Evolutionary conservation across 2,113 vertebrate species (phyloP).

Genomic region (Dasyprocta punctata): DNA sequence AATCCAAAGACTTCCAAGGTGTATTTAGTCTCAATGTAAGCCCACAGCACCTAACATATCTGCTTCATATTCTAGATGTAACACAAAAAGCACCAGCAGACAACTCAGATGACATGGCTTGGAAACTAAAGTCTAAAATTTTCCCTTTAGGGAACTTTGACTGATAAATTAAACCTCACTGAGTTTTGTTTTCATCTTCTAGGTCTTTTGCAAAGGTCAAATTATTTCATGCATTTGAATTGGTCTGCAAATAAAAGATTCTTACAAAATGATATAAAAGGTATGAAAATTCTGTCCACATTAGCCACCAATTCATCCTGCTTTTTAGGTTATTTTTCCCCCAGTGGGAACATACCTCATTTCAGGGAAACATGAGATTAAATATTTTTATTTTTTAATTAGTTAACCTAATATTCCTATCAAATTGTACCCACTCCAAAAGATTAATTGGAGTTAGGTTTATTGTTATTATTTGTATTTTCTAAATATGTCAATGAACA

Average conservation of each 20-base stretch:
- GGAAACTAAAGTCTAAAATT: background rate
- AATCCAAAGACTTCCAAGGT: background rate
- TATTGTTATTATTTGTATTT: background rate
- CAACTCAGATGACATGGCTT: background rate
- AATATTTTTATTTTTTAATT: slow-evolving; percentile 20
- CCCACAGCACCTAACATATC: background rate
- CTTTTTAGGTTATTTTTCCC: background rate
- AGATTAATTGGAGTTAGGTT: background rate
- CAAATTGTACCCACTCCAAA: background rate
- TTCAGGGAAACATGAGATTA: background rate
- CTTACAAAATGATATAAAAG: slow-evolving; percentile 16
- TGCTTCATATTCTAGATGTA: background rate
- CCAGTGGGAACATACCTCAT: background rate
- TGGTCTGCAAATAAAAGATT: slow-evolving; percentile 18
- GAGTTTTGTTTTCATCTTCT: background rate
- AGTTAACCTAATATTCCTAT: background rate
- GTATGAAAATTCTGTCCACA: background rate
- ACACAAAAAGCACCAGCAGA: background rate
- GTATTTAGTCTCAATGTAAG: background rate
- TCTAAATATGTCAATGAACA: slow-evolving; percentile 1
- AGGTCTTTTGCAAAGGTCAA: background rate
- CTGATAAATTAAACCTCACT: background rate
- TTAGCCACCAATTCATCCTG: background rate
- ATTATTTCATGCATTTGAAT: background rate
- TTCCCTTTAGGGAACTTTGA: background rate